Evolutionary conservation across 2,113 vertebrate species (phyloP), one percentile per base, ranked within the genome.

Genomic region (Petaurus breviceps): DNA sequence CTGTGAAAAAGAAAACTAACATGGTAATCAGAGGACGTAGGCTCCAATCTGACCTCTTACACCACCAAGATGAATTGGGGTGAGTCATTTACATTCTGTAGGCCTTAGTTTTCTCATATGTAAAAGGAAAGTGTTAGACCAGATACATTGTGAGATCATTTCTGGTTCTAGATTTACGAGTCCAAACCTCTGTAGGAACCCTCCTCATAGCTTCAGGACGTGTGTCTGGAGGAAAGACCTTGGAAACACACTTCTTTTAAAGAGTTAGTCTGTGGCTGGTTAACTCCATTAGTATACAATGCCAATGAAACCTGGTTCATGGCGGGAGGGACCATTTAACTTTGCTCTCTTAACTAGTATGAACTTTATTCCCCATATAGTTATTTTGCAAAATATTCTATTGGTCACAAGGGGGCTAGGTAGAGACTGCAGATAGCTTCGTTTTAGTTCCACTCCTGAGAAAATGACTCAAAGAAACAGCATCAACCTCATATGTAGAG

Each of bases 391-490:
- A 84, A 77, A 8, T 84, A 84, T 23, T 19, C 68, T 43, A 23
- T 24, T 26, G 92, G 52, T 95, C 61, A 89, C 90, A 50, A n/a
- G 47, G 14, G 92, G 31, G 54, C 51, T 19, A 77, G 92, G 23
- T 26, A 2, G 61, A 50, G 23, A 28, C 89, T 1, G 14, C 26
- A 49, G 92, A 89, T 14, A 46, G 51, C 52, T 96, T 89, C 14
- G 5, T 0, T 28, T 51, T 12, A n/a, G 52, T 3, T 54, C 47
- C 24, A 8, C 55, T 95, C 22, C 22, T 51, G 95, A 94, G 95
- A 95, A 84, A 94, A 52, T 97, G 97, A 97, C 89, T 98, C 97
- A 97, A 37, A 0, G 2, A 90, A 95, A 89, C 50, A 31, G 84
- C 57, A 97, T 50, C 11, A 46, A 37, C 54, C 51, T 37, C 57